Conservation (phyloP, 2,113 vertebrate genomes). For the Erythrolamprus reginae region DNA sequence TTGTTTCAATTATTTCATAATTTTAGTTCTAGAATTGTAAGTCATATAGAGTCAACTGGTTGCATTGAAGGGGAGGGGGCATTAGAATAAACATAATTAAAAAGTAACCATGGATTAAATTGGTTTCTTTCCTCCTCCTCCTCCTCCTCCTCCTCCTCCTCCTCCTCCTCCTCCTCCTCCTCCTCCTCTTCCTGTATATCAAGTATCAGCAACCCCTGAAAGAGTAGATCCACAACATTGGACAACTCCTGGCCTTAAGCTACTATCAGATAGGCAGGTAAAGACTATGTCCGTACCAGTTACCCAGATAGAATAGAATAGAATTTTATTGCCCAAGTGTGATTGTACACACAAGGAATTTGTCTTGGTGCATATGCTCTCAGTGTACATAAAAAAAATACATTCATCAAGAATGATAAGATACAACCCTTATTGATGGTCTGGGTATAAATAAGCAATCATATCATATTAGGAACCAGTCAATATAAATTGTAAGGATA, state of each 20-base stretch:
- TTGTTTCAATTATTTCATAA: neutral
- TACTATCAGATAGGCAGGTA: neutral
- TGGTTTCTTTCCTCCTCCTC: neutral
- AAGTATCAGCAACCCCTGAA: neutral
- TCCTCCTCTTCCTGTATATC: neutral
- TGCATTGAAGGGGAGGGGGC: neutral
- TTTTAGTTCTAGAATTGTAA: neutral
- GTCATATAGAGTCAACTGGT: neutral
- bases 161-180: too few species aligned
- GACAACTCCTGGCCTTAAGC: neutral
- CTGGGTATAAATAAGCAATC: too few species aligned
- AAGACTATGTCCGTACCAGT: neutral
- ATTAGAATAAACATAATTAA: neutral
- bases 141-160: neutral
- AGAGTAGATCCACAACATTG: neutral
- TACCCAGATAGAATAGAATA: too few species aligned
- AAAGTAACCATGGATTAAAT: neutral
- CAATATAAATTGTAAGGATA: too few species aligned
- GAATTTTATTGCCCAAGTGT: too few species aligned
- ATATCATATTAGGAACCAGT: too few species aligned
- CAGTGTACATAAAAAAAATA: too few species aligned
- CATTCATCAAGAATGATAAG: too few species aligned
- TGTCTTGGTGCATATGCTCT: too few species aligned
- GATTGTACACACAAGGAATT: too few species aligned
- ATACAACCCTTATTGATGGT: too few species aligned